Percentiles rank a stretch among this genome's conserved stretches.
Conservation (phyloP, 2,113 vertebrate species). For the Motacilla alba region DNA sequence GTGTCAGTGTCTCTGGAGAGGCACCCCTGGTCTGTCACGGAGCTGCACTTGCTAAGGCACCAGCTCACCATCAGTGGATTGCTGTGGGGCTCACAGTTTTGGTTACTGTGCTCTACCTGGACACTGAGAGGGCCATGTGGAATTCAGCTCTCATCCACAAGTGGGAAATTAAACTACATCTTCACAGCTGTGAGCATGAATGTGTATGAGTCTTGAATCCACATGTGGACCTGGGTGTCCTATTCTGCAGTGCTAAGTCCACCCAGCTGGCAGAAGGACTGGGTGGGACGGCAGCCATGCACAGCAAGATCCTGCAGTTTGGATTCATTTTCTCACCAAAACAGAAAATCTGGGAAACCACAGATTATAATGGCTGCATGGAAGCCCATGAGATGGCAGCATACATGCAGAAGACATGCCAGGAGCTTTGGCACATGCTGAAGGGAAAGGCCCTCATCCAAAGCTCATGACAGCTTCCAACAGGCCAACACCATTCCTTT, state of each 20-base stretch:
- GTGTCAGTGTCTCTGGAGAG: background rate
- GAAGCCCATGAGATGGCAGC: background rate
- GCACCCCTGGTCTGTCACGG: rapidly evolving
- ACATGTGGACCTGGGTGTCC: rapidly evolving
- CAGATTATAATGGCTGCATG: background rate
- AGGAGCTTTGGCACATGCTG: background rate
- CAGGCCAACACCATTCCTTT: rapidly evolving
- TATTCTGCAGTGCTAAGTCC: rapidly evolving
- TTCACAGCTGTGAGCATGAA: background rate
- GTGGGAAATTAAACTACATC: background rate
- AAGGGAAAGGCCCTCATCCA: background rate
- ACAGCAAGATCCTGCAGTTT: background rate
- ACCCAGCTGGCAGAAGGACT: background rate
- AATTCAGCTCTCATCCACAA: background rate
- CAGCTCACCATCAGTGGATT: background rate
- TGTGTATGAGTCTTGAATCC: rapidly evolving
- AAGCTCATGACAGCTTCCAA: background rate
- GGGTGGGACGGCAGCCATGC: rapidly evolving
- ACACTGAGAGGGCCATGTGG: background rate
- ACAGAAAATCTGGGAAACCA: background rate
- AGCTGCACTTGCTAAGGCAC: background rate
- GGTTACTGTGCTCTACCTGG: background rate
- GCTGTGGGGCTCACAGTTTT: rapidly evolving
- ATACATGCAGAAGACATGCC: background rate
- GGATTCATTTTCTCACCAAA: background rate